Percentiles rank a stretch among this genome's conserved stretches.
These are phyloP conservation scores for Elysia crispata DNA, from an alignment of 2,888 invertebrate species.

Conservation along the genomic window DNA sequence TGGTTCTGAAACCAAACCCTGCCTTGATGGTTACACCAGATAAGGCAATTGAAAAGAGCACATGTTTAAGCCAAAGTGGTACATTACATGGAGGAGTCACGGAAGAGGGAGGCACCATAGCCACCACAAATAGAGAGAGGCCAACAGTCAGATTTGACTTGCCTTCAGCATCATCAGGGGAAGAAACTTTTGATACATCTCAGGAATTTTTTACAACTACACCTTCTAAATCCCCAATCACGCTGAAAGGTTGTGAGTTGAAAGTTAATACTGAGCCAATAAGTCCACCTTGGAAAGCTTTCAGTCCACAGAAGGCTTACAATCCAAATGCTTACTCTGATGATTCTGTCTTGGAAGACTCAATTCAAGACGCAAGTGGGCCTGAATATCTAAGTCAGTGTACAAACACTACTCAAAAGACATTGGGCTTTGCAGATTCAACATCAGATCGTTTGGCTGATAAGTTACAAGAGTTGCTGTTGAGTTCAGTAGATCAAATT, in stretches of 20 bases:
- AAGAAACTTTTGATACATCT: conserved; percentile 29
- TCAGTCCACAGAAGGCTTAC: conserved; percentile 27
- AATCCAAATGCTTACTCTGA: conserved; percentile 45
- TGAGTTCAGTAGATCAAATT: too few relatives aligned
- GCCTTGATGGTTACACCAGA: conserved; percentile 65
- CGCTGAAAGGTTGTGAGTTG: conserved; percentile 36
- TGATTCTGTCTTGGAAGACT: conserved; percentile 43
- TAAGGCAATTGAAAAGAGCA: conserved; percentile 44
- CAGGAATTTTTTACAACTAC: neutral
- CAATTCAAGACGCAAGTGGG: neutral
- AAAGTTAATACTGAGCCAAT: neutral
- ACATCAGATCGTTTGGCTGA: neutral
- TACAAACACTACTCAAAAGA: neutral
- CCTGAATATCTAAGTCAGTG: neutral
- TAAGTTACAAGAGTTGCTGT: neutral
- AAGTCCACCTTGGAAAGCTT: conserved; percentile 38
- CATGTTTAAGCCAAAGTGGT: neutral
- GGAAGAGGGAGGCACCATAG: neutral
- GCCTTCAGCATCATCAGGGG: conserved; percentile 42
- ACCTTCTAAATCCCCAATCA: conserved; percentile 37
- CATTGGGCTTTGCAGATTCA: neutral
- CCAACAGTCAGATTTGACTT: conserved; percentile 46
- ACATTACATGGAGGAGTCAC: neutral
- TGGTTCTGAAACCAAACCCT: conserved; percentile 58
- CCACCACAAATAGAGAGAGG: conserved; percentile 18